Base-by-base conservation (phyloP, 2,113 vertebrate genomes). In the Lathamus discolor region DNA sequence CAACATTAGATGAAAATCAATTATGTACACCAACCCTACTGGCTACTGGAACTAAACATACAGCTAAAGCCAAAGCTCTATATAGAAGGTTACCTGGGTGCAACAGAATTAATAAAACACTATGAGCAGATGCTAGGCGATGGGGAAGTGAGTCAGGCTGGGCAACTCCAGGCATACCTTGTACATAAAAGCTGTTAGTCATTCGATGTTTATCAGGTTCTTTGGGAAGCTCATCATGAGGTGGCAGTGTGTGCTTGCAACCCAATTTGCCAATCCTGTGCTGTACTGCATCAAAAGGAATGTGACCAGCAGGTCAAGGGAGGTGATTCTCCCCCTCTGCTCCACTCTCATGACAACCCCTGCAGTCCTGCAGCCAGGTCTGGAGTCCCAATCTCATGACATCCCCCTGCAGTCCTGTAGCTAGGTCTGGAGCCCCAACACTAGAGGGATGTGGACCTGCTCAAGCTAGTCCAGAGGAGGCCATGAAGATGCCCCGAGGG, bases 41-140 rank as follows among this genome's bases (percentile, higher is more conserved):
- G 46, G 51, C 39, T 91, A 77, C 0, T 0, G 73, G 48, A 92
- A 92, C 43, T 46, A 39, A 51, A 55, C 39, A 43, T 7, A 12
- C 0, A 2, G 35, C 44, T 61, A 68, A 46, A 80, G 59, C 7
- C 41, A 70, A 81, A 74, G 23, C 29, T 15, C 7, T 9, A n/a
- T 0, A 15, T 4, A 59, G 2, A 77, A 35, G 25, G 69, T 33
- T 14, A 81, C 12, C 8, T 0, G 6, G 1, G 8, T 79, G n/a
- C 66, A 94, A 31, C 11, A 70, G 37, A 52, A 54, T 41, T 43
- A 14, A 63, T 22, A 33, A 67, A 66, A 57, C 29, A n/a, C 7
- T 13, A 39, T 1, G 1, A 63, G n/a, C 54, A 70, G 48, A 51
- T 2, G 1, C 17, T 11, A 37, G 19, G n/a, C 43, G 22, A 66